Evolutionary conservation across 64 coral and sea anemone genomes (phyloP), one percentile per base, ranked within the genome.

Genomic region (Pachyseris speciosa): DNA sequence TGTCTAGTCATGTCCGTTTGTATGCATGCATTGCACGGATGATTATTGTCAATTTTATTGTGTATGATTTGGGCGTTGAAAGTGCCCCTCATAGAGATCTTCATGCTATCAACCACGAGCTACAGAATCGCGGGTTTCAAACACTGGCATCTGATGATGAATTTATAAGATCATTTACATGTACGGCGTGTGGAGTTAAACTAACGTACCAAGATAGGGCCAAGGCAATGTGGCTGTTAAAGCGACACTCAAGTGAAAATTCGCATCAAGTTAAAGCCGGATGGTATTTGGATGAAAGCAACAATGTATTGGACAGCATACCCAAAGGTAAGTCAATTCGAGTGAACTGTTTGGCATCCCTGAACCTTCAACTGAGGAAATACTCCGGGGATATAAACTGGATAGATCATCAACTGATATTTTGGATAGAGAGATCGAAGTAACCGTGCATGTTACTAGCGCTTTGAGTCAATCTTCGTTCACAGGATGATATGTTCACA

Each of bases 141-240:
- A 79, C 75, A 28, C 31, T 80, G 53, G 34, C 45, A 55, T 80
- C 85, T 20, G 25, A 52, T 33, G 48, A 57, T 38, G 37, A 72
- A 74, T 87, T 87, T 67, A 26, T 74, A 73, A 87, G 27, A 13
- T 72, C 40, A 31, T 58, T 87, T 13, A 71, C 33, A 22, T 73
- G 85, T 87, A 69, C 45, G 7, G 13, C 69, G 13, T 88, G 69
- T 61, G 40, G 30, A 9, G 48, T 61, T 20, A 87, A 42, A n/a
- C 53, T 87, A 55, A 87, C 50, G 4, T 86, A 43, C 32, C 1
- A 24, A 7, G 48, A 86, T 27, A 67, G 37, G n/a, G 65, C 0
- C 15, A 64, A 64, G 36, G 58, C 80, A 28, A 59, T 60, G 24
- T 84, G 80, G 80, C n/a, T 84, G n/a, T 38, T 72, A 9, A 76